Evolutionary conservation across 2,113 vertebrate genomes (phyloP).

Genomic region (Dendropsophus ebraccatus): DNA sequence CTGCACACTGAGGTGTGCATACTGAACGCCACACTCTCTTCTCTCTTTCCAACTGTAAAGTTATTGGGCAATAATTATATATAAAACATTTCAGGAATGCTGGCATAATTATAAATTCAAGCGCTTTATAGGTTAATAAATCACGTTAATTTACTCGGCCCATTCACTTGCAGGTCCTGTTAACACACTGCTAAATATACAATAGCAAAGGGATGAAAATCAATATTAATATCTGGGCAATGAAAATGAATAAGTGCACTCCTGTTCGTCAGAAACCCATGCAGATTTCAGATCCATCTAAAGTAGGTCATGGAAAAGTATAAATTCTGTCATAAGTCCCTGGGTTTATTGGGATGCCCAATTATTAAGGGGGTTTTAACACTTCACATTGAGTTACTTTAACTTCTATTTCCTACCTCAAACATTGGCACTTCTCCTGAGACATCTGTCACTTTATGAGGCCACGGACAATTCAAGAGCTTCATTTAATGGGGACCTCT

Average conservation of each 20-base stretch:
- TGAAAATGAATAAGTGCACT: conserved; percentile 46
- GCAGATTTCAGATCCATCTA: conserved; percentile 27
- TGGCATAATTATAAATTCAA: conserved; percentile 54
- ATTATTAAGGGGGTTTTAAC: conserved; percentile 8
- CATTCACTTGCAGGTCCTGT: conserved; percentile 50
- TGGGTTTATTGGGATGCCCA: conserved; percentile 8
- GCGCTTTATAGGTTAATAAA: conserved; percentile 58
- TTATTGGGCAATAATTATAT: conserved; percentile 53
- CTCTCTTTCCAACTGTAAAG: conserved; percentile 42
- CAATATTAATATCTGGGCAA: conserved; percentile 53
- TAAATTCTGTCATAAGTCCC: conserved; percentile 17
- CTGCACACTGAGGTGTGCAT: conserved; percentile 19
- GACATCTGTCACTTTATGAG: not conserved
- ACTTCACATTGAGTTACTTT: not conserved
- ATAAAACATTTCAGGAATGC: conserved; percentile 33
- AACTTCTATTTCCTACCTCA: not conserved
- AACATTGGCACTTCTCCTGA: not conserved
- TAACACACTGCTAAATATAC: conserved; percentile 58
- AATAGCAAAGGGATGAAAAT: conserved; percentile 55
- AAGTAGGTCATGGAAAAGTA: conserved; percentile 33
- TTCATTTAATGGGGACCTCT: not conserved
- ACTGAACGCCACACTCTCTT: conserved; percentile 23
- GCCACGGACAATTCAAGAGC: not conserved
- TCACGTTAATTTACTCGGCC: conserved; percentile 54
- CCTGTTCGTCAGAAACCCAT: conserved; percentile 29